Base-by-base conservation (phyloP, 30 jellyfish, hydroid and myxozoan species). In the Haliclystus octoradiatus region DNA sequence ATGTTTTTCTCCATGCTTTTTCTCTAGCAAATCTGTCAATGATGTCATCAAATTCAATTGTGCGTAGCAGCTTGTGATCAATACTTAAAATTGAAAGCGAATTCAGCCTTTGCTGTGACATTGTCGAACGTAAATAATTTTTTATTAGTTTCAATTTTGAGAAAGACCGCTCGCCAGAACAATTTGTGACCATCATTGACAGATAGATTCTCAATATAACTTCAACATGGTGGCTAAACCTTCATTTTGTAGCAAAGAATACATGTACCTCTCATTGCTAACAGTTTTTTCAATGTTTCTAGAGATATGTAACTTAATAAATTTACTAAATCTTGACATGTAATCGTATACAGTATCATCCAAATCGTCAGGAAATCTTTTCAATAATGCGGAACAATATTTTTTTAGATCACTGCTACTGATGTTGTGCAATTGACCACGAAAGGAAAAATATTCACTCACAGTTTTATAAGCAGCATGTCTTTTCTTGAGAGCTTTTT, bases 51-150 rank as follows among this genome's bases (percentile, higher is more conserved):
- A 40, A 40, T 5, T 40, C 19, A 9, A 40, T 40, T 40, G 57
- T 19, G 14, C 57, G 57, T 19, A 40, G 57, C 9, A 40, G 57
- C 57, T 40, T 19, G 19, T 40, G 57, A 5, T 40, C 57, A 19
- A 40, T 40, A 40, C 57, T 40, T 19, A 40, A 5, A 9, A 40
- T 5, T 19, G 57, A 40, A 5, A 62, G 47, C 26, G 49, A 71
- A 34, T 73, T 63, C 14, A 73, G 69, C 19, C 84, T 65, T 62
- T 35, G 69, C 27, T 61, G 74, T 57, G 15, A 51, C 84, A 73
- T 73, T 2, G 76, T 73, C 31, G 84, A 73, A 14, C 84, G 76
- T 2, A 73, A 75, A 40, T 72, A 62, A 35, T 62, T 73, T 65
- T 73, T 31, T 26, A 73, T 31, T 26, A 73, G 61, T 34, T 73